Base-by-base conservation (phyloP, 2,888 invertebrate species). In the Caradrina clavipalpis region DNA sequence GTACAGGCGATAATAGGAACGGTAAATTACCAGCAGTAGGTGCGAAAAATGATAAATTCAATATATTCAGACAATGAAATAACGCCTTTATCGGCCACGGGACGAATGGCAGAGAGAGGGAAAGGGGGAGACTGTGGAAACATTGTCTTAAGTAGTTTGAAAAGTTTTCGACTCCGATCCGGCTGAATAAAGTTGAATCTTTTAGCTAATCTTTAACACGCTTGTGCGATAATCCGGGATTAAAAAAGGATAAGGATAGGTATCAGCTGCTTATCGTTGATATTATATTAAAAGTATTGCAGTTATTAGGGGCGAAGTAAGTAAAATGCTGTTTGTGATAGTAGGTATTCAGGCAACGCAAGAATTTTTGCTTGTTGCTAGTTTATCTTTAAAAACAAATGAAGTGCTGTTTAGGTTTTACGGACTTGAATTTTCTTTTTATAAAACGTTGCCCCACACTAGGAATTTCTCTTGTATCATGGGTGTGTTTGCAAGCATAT, bases 131-230 rank as follows among this genome's bases (percentile, higher is more conserved):
- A 50, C 65, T 39, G 63, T 72, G 42, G 31, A 72, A 76, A 70
- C 63, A 49, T 62, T 70, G 56, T 70, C 64, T 71, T 75, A 76
- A 59, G 76, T 62, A 76, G 77, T 77, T 76, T 55, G 42, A 73
- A 77, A 76, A 71, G 61, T 74, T 74, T 63, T 63, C 50, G 76
- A 74, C 74, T 69, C 70, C 58, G 50, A 70, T 64, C 74, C 64
- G 51, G 51, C 56, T 71, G 71, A 71, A 71, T 71, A 76, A 71
- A 75, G 71, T 75, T 75, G 59, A 57, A 76, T 76, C 71, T 75
- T 75, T 70, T 71, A 53, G 76, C 70, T 75, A 76, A 76, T 75
- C 76, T 75, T 64, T 56, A 70, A 70, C 74, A 70, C 64, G 71
- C 71, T 70, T 64, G 76, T 71, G 35, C 22, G 56, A 59, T 70